Percentiles rank a stretch among this genome's conserved stretches.
These are phyloP conservation scores for Alectura lathami DNA, from an alignment of 2,113 vertebrate genomes.

Conservation along the genomic window DNA sequence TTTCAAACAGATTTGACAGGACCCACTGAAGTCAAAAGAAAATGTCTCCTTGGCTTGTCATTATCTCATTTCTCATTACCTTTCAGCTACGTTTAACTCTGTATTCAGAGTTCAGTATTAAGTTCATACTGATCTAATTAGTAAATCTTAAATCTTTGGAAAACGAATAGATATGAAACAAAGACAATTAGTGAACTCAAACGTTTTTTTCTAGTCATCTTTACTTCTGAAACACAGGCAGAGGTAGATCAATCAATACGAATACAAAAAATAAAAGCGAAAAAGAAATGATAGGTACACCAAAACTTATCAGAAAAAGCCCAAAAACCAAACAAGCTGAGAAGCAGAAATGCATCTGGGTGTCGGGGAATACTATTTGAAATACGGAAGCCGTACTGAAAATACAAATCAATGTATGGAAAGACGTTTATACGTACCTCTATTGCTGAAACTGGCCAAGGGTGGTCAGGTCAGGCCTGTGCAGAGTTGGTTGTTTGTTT, in stretches of 20 bases:
- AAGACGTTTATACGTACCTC: background rate
- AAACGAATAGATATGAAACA: too few species aligned
- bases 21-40: background rate
- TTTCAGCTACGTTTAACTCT: too few species aligned
- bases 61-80: too few species aligned
- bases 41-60: background rate
- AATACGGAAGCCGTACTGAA: background rate
- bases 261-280: background rate
- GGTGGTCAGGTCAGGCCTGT: background rate
- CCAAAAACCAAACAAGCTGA: background rate
- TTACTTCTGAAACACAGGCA: too few species aligned
- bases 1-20: background rate
- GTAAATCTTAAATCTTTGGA: too few species aligned
- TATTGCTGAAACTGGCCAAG: background rate
- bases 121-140: too few species aligned
- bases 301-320: background rate
- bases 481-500: background rate
- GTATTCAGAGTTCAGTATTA: too few species aligned
- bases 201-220: too few species aligned
- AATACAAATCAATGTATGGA: background rate
- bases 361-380: background rate
- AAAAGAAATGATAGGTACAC: background rate
- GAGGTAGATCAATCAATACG: background rate
- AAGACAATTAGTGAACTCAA: too few species aligned
- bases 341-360: background rate